phyloP scores from a whole-genome alignment of 2,113 vertebrate genomes.

The Cyprinodon variegatus region DNA sequence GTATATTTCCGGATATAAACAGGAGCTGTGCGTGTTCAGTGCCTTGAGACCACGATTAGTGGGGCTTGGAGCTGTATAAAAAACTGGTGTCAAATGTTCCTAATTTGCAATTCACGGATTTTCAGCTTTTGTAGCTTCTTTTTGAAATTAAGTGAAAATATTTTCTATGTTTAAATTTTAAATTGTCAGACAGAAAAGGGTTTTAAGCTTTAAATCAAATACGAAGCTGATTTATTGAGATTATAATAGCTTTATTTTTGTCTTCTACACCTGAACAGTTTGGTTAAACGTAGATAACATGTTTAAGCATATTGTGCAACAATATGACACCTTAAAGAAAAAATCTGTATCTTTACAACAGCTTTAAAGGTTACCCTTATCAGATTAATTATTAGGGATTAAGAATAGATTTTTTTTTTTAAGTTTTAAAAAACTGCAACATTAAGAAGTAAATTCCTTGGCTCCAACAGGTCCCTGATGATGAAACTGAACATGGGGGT shows the following conservation, averaged over 20 bases:
- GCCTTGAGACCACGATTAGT: no score
- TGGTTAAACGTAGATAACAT: no score
- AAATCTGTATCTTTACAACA: neutral
- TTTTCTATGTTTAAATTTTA: neutral
- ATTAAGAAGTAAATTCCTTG: conserved; percentile 35
- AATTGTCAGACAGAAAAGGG: neutral
- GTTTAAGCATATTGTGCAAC: neutral
- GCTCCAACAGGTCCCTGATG: conserved; percentile 62
- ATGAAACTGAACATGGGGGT: conserved; percentile 60
- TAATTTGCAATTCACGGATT: no score
- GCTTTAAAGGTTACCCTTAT: neutral
- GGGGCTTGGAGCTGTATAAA: no score
- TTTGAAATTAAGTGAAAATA: neutral
- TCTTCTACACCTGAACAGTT: neutral
- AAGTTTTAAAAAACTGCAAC: neutral
- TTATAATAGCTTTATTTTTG: neutral
- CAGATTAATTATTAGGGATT: neutral
- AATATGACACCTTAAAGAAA: neutral
- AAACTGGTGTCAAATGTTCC: no score
- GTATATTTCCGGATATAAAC: no score
- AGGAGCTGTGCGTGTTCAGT: no score
- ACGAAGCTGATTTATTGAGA: neutral
- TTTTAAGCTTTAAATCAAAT: neutral
- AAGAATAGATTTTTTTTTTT: no score
- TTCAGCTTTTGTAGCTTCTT: no score